These are phyloP conservation scores for Stegodyphus mimosarum DNA, from an alignment of 1,140 invertebrate genomes.

Conservation along the genomic window DNA sequence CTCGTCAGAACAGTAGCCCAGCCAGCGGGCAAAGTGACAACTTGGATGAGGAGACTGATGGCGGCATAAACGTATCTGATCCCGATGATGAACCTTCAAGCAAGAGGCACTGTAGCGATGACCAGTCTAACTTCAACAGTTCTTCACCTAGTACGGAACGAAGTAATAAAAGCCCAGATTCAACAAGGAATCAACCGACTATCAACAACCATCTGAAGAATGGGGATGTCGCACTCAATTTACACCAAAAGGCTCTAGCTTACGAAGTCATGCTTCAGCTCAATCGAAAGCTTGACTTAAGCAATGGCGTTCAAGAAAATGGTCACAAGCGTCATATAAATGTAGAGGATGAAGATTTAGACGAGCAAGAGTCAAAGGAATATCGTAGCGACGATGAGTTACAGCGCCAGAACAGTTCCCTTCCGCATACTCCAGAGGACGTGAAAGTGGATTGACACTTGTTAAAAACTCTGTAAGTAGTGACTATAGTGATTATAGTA, in stretches of 20 bases:
- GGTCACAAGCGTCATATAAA: conserved; percentile 33
- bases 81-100: conserved; percentile 37
- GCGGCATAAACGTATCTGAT: conserved; percentile 40
- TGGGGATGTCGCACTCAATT: conserved; percentile 16
- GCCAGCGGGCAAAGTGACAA: conserved; percentile 46
- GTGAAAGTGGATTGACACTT: conserved; percentile 45
- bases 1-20: conserved; percentile 50
- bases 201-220: conserved; percentile 22
- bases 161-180: conserved; percentile 51
- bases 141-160: conserved; percentile 9
- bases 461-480: background rate
- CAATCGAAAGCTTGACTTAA: conserved; percentile 36
- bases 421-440: conserved; percentile 19
- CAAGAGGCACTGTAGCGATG: conserved; percentile 30
- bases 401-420: conserved; percentile 21
- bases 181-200: background rate
- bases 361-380: conserved; percentile 33
- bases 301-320: conserved; percentile 45
- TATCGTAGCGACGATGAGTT: conserved; percentile 44
- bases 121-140: conserved; percentile 11
- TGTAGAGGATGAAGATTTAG: conserved; percentile 33
- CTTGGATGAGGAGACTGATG: conserved; percentile 50
- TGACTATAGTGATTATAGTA: background rate
- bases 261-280: conserved; percentile 46
- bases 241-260: conserved; percentile 16